These are phyloP conservation scores for Trachymyrmex septentrionalis DNA, from an alignment of 1,140 invertebrate genomes.

Conservation along the genomic window DNA sequence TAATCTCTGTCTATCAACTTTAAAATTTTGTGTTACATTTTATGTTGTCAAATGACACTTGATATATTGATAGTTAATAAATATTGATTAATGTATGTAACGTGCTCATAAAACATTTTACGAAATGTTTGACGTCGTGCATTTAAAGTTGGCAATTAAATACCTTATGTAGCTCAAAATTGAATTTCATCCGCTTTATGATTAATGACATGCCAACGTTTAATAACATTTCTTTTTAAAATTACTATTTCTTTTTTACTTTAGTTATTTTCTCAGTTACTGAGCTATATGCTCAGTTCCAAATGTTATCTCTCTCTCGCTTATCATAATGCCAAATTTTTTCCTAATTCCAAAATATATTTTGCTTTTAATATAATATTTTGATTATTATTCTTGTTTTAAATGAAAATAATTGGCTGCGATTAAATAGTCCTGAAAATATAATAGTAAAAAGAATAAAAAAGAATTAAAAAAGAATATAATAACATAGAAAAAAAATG, in stretches of 20 bases:
- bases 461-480: neutral
- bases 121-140: neutral
- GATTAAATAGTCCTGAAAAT: neutral
- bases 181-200: neutral
- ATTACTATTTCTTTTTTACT: neutral
- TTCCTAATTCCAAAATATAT: neutral
- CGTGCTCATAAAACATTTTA: neutral
- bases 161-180: neutral
- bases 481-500: neutral
- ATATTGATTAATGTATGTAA: neutral
- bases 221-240: slow-evolving; percentile 5
- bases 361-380: neutral
- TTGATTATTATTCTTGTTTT: neutral
- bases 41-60: neutral
- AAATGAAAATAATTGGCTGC: neutral
- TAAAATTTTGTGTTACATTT: neutral
- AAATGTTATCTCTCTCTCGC: neutral
- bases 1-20: neutral
- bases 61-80: neutral
- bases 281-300: neutral
- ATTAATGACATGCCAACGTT: neutral
- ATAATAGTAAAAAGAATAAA: neutral
- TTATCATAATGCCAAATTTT: too few relatives aligned
- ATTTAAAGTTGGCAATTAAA: neutral
- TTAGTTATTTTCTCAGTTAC: too few relatives aligned